Percentiles rank a stretch among this genome's conserved stretches.
Evolutionary conservation across 2,113 vertebrate genomes (phyloP).

Genomic region (Epinephelus moara): DNA sequence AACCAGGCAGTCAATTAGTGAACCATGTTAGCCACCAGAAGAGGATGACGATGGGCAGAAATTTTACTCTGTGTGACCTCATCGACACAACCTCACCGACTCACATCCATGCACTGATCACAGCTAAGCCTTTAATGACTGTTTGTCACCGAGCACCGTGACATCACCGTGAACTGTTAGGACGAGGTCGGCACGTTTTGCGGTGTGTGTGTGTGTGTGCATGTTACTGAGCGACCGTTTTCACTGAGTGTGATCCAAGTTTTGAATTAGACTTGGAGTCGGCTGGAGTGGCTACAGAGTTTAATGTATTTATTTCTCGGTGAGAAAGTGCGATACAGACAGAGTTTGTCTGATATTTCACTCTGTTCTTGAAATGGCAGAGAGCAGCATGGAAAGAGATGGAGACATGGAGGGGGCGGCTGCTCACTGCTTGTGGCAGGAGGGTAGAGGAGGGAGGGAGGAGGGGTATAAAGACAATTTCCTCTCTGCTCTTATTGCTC

Average conservation of each 20-base stretch:
- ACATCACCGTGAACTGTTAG: conserved; percentile 79
- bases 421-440: conserved; percentile 77
- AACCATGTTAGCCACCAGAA: conserved; percentile 15
- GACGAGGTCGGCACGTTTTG: conserved; percentile 71
- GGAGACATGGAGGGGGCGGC: conserved; percentile 70
- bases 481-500: conserved; percentile 86
- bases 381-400: conserved; percentile 64
- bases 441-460: conserved; percentile 56
- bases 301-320: conserved; percentile 26
- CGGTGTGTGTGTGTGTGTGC: conserved; percentile 38
- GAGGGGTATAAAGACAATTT: conserved; percentile 85
- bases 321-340: conserved; percentile 33
- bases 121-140: conserved; percentile 82
- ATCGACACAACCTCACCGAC: conserved; percentile 67
- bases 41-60: conserved; percentile 68
- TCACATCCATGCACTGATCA: conserved; percentile 77
- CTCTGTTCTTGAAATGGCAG: conserved; percentile 53
- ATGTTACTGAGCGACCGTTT: conserved; percentile 26
- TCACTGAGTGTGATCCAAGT: conserved; percentile 24
- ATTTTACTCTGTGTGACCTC: conserved; percentile 77
- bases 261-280: conserved; percentile 29
- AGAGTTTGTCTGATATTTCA: conserved; percentile 56
- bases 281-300: conserved; percentile 13
- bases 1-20: conserved; percentile 21
- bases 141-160: conserved; percentile 79